Evolutionary conservation across 2,797 vertebrate species (phyloP), one percentile per base, ranked within the genome.

Genomic region (Rhinella marina): DNA sequence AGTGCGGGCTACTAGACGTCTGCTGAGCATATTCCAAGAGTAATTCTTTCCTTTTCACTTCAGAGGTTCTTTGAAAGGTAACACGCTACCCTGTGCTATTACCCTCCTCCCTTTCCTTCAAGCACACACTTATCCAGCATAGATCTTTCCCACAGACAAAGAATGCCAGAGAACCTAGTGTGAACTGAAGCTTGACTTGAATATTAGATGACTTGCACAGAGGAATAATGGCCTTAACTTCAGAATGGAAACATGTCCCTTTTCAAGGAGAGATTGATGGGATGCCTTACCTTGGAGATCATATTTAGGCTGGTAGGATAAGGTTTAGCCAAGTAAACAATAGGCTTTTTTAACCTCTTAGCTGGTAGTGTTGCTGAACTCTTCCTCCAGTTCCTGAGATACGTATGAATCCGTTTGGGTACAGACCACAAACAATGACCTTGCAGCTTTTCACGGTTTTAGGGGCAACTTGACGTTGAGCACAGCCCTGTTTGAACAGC

Each of bases 61-160:
- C 64, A 85, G 57, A 88, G 48, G 73, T 82, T 82, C 83, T 88
- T 86, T 88, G 84, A 89, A 86, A 86, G 88, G 88, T 86, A 89
- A 89, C 88, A 62, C 57, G 62, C 79, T 86, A 68, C 79, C 84
- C 70, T 82, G 75, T 64, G 75, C 66, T 62, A 52, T 88, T 82
- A 66, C 80, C 88, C 88, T 72, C 84, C 88, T 84, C 54, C 62
- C 62, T 41, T 41, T 83, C 73, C 62, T 82, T 72, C 80, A 61
- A 82, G 50, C 72, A 83, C 79, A 85, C 78, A 85, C 79, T 89
- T 89, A 89, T 89, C 88, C 73, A 73, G 73, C 84, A 62, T 64
- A 86, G 88, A 89, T 86, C 88, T 89, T 89, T 89, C 80, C 88
- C 88, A 89, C 88, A 89, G 88, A 89, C 84, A 86, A 89, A 89